A percentile compares a stretch with the other conserved stretches of the same genome.
Evolutionary conservation across 2,113 vertebrate genomes (phyloP).

Genomic region (Dromas ardeola): DNA sequence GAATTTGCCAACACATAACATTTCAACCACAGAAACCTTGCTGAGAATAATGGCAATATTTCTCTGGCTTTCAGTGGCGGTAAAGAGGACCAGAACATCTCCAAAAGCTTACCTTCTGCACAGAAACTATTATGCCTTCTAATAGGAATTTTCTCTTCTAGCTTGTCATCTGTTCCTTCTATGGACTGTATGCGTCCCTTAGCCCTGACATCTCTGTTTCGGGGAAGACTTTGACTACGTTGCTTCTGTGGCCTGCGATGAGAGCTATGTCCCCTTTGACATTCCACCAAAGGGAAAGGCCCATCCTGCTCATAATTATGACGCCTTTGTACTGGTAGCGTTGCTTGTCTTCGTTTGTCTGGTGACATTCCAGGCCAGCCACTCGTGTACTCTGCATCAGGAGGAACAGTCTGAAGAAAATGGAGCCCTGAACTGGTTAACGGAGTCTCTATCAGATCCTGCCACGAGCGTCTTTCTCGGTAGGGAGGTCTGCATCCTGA

Average conservation of each 20-base stretch:
- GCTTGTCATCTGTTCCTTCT: slow-evolving; percentile 76
- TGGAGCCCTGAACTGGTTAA: slow-evolving; percentile 86
- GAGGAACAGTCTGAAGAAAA: slow-evolving; percentile 86
- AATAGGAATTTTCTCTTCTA: slow-evolving; percentile 75
- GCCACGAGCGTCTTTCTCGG: slow-evolving; percentile 85
- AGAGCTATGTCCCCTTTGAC: slow-evolving; percentile 76
- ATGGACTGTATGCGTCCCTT: slow-evolving; percentile 55
- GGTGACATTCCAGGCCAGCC: slow-evolving; percentile 77
- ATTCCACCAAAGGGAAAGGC: slow-evolving; percentile 85
- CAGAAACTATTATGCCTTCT: slow-evolving; percentile 72
- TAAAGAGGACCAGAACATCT: background rate
- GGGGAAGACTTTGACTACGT: slow-evolving; percentile 88
- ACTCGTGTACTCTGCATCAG: slow-evolving; percentile 63
- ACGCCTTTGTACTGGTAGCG: slow-evolving; percentile 78
- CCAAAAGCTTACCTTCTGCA: slow-evolving; percentile 61
- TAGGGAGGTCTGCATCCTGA: slow-evolving; percentile 81
- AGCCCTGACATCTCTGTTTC: slow-evolving; percentile 79
- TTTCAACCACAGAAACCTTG: background rate
- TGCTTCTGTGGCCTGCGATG: slow-evolving; percentile 82
- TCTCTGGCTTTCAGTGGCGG: background rate
- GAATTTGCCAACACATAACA: background rate
- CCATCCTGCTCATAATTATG: slow-evolving; percentile 84
- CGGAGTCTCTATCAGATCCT: slow-evolving; percentile 87
- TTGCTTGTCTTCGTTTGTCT: slow-evolving; percentile 83
- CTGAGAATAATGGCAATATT: background rate